Evolutionary conservation across 1,140 invertebrate genomes (phyloP).

Genomic region (Kradibia gibbosae): DNA sequence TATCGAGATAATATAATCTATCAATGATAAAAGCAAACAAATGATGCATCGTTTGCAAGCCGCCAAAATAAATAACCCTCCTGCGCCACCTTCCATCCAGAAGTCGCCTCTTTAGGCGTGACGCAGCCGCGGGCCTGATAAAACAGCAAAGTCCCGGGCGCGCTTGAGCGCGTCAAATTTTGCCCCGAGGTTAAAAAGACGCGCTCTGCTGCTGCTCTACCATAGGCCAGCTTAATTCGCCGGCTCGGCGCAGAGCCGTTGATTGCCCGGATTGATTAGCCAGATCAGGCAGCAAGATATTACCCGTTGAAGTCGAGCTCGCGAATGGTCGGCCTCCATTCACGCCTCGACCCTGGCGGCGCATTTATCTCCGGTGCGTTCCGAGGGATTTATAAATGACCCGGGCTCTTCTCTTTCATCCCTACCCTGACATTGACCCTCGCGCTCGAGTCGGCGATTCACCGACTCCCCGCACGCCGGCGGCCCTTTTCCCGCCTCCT

Average conservation of each 20-base stretch:
- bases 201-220: too few species aligned
- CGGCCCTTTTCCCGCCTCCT: not conserved
- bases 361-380: constrained; percentile 3
- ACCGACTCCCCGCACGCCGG: not conserved
- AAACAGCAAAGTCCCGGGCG: not conserved
- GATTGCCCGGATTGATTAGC: not conserved
- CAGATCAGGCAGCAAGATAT: constrained; percentile 1
- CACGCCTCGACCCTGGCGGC: not conserved
- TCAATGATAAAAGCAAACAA: not conserved
- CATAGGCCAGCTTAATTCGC: too few species aligned
- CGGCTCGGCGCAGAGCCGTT: not conserved
- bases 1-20: not conserved
- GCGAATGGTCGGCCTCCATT: not conserved
- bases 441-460: not conserved
- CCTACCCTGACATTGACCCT: constrained; percentile 37
- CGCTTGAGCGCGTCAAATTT: too few species aligned
- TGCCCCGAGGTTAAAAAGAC: too few species aligned
- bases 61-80: not conserved
- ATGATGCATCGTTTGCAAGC: not conserved
- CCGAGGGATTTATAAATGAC: constrained; percentile 3
- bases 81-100: not conserved
- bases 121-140: not conserved
- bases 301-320: too few species aligned
- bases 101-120: not conserved
- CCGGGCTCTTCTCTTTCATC: not conserved